Conservation (phyloP, 2,888 invertebrate species). For the Caenorhabditis sp. region DNA sequence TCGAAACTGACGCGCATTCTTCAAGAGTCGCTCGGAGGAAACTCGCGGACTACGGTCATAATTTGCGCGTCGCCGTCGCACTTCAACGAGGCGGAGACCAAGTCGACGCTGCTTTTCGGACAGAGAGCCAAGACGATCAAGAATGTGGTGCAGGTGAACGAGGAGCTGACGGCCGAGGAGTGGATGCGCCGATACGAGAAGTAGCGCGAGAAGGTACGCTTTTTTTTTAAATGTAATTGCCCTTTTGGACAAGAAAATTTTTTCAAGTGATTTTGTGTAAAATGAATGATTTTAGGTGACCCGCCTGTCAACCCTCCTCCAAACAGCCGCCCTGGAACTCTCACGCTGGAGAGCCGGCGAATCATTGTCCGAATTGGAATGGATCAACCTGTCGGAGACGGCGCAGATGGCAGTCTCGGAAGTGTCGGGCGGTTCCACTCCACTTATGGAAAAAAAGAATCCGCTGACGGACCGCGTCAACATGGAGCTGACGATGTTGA, state of each 20-base stretch:
- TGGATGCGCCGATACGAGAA: slow-evolving; percentile 99
- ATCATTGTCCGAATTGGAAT: slow-evolving; percentile 71
- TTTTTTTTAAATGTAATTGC: too few species aligned
- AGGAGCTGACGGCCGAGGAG: slow-evolving; percentile 99
- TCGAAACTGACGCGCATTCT: slow-evolving; percentile 97
- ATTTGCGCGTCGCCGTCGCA: slow-evolving; percentile 99
- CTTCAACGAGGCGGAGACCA: slow-evolving; percentile 98
- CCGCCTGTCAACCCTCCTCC: slow-evolving; percentile 91
- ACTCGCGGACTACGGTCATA: slow-evolving; percentile 85
- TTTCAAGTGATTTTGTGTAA: too few species aligned
- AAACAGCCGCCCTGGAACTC: slow-evolving; percentile 92
- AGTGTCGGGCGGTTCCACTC: slow-evolving; percentile 63
- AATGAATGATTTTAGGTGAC: too few species aligned
- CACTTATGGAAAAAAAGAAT: too few species aligned
- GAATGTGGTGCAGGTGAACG: slow-evolving; percentile 98
- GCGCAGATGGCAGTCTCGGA: slow-evolving; percentile 57
- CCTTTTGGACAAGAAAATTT: too few species aligned
- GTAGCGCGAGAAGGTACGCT: slow-evolving; percentile 98
- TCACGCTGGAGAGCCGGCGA: slow-evolving; percentile 90
- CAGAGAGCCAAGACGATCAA: slow-evolving; percentile 98
- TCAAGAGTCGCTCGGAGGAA: slow-evolving; percentile 99
- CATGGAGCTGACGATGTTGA: too few species aligned
- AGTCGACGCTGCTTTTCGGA: slow-evolving; percentile 98
- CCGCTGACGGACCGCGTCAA: too few species aligned
- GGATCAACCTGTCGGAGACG: slow-evolving; percentile 69